Evolutionary conservation across 2,797 vertebrate genomes (phyloP), one percentile per base, ranked within the genome.

Genomic region (Anniella stebbinsi): DNA sequence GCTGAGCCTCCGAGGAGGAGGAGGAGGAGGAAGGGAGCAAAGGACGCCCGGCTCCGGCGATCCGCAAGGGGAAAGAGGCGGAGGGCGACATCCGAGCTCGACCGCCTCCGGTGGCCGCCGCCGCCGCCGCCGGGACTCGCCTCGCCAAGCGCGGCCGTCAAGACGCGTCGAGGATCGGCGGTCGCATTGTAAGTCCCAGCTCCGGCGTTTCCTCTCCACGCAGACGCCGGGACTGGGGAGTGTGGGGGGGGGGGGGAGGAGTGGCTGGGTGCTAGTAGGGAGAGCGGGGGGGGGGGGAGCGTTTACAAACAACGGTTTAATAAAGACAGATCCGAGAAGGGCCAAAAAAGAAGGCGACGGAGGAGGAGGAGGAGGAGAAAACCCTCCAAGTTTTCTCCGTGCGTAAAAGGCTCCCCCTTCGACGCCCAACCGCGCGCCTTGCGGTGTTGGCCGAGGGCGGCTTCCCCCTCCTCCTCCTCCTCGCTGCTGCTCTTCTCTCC

Each of bases 81-180:
- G 72, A 45, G n/a, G 70, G 86, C 80, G 78, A 69, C 89, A 91
- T 91, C 86, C 80, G 63, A 33, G 86, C 80, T 33, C 5, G 30
- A 11, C 78, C 18, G 63, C 36, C 10, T 13, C 38, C 17, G 7
- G 80, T 3, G 4, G 15, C 33, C 69, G 84, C 84, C 17, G 45
- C 69, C 9, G 70, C 69, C 4, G 45, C 48, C 4, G 25, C 45
- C 6, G 69, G n/a, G 11, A 38, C 72, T 36, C 12, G 36, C 36
- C 36, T 75, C 36, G n/a, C 36, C 36, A 18, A 5, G 15, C 3
- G 36, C 36, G 73, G 5, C 36, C 36, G 38, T 38, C 73, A 41
- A 38, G 73, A 41, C 36, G 73, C 21, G 73, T 18, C 73, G 73
- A 41, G 73, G 36, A 4, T 21, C 25, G 23, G n/a, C 25, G 0